Evolutionary conservation across 2,888 invertebrate species (phyloP), one percentile per base, ranked within the genome.

Genomic region (Criorhina ranunculi): DNA sequence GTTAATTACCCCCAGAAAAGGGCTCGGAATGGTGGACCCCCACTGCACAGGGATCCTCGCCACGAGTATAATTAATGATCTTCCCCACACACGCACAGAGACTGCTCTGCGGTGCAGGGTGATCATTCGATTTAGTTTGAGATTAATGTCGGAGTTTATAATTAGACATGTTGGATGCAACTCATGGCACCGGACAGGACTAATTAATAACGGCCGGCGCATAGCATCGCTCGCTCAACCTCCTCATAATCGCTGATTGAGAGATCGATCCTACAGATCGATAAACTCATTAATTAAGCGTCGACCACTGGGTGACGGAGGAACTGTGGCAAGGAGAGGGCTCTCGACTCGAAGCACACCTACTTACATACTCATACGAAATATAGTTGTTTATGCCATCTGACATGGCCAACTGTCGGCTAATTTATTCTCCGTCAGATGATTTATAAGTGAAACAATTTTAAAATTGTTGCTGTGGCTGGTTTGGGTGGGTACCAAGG

Each of bases 391-490:
- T 80, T 80, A 70, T 85, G 80, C 75, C 85, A 76, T 80, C 79
- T 80, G 80, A 85, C 80, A 85, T 80, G 76, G 60, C 85, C 80
- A 83, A 83, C 79, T 83, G 83, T 83, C 73, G 83, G 80, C 85
- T 80, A 85, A 80, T 85, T 85, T 80, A 85, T 85, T 85, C 66
- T 46, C 69, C 70, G 69, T 60, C 53, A 46, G 66, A 80, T 85
- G 85, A 85, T 85, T 85, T 80, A 83, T 79, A 80, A 75, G 70
- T 49, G 70, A 80, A 73, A 73, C 66, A 79, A 79, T 83, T 78
- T 75, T 35, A 67, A 83, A 78, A 55, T 78, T 83, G 55, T 83
- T 64, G 67, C 60, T 72, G 2, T 42, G 35, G 73, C 49, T 40
- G 40, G 11, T 46, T 31, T 44, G 69, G 67, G 67, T 55, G 37